Conservation (phyloP, 2,888 invertebrate species). For the Melanchra persicariae region DNA sequence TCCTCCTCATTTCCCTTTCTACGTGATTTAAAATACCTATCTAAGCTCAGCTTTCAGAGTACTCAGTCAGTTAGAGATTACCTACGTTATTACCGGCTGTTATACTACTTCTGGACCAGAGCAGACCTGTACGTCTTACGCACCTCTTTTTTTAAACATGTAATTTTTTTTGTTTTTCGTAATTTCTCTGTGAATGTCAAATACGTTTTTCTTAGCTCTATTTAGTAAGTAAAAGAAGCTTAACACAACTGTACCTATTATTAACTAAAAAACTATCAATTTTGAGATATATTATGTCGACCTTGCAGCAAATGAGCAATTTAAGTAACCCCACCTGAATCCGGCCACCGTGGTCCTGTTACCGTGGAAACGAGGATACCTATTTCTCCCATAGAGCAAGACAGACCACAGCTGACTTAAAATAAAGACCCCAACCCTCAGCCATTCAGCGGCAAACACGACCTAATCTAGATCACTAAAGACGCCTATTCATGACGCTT, state of each 20-base stretch:
- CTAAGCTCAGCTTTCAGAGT: not conserved
- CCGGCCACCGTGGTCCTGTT: too few species aligned
- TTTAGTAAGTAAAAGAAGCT: too few species aligned
- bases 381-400: not conserved
- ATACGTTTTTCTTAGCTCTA: too few species aligned
- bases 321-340: too few species aligned
- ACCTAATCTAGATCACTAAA: conserved; percentile 52
- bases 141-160: too few species aligned
- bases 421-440: conserved; percentile 14
- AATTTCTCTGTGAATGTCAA: too few species aligned
- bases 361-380: not conserved
- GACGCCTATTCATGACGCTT: conserved; percentile 50
- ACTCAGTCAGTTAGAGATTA: not conserved
- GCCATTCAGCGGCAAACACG: conserved; percentile 39
- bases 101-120: not conserved
- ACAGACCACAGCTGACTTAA: not conserved
- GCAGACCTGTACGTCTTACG: too few species aligned
- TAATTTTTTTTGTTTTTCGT: too few species aligned
- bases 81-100: not conserved
- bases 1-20: conserved; percentile 11
- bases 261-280: too few species aligned
- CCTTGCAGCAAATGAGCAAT: too few species aligned
- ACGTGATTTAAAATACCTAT: conserved; percentile 13
- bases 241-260: too few species aligned
- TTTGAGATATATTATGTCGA: too few species aligned